Base-by-base conservation (phyloP, 2,113 vertebrate species). In the Notechis scutatus region DNA sequence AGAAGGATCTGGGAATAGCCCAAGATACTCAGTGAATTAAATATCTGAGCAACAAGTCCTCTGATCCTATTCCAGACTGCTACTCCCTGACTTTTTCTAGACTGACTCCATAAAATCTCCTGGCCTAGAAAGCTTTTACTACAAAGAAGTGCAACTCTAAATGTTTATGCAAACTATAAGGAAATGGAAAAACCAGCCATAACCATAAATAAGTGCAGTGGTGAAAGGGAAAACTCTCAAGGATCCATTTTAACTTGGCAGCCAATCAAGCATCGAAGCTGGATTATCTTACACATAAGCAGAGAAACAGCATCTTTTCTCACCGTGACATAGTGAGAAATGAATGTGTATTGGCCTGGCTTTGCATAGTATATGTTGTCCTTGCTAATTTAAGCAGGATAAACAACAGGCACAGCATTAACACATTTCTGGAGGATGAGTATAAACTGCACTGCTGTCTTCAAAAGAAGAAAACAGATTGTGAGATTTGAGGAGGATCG, bases 301-400 rank as follows among this genome's bases (percentile, higher is more conserved):
- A 87, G 54, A 92, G 87, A 89, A 61, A 92, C 47, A 45, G 23
- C 74, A 64, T 56, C 29, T 42, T 57, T 85, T 90, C 55, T 90
- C n/a, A 29, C 50, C 10, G 29, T 93, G 92, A 93, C 89, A 90
- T 90, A 93, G 90, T 64, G 21, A 21, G 47, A 87, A 24, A 93
- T 52, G 89, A 90, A 93, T 87, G 81, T 90, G 88, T 29, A 34
- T 45, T 69, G 56, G 92, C 56, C 81, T 87, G 81, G 89, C 52
- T 90, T 90, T 64, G 81, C 92, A 64, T 87, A 86, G 88, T 90
- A 86, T 86, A 59, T 90, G 69, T 90, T 81, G 18, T 55, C 88
- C 92, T 90, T 47, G 92, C 88, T 93, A 93, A 93, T 85, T 93
- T 93, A 93, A 93, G 74, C 55, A 54, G 56, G 42, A 90, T 86